Evolutionary conservation across 2,113 vertebrate species (phyloP).

Genomic region (Stigmatopora argus): DNA sequence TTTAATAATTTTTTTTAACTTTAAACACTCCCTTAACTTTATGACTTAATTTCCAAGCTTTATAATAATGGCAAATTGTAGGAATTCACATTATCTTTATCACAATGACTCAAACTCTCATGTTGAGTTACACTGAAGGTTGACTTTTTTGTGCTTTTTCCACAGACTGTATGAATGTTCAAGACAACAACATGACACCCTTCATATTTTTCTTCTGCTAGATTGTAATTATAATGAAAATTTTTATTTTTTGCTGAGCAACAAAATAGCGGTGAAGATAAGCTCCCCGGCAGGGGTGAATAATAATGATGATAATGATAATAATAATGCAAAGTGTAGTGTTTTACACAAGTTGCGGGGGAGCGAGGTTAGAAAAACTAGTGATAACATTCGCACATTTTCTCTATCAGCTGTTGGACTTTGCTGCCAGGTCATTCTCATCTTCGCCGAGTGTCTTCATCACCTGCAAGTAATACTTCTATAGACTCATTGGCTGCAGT

Average conservation of each 20-base stretch:
- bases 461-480: conserved; percentile 3
- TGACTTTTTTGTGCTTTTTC: too few relatives aligned
- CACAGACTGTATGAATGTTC: too few relatives aligned
- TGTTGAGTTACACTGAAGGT: neutral
- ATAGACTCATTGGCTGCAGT: neutral
- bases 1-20: neutral
- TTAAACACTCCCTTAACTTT: neutral
- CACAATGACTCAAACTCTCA: neutral
- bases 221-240: neutral
- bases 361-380: conserved; percentile 18
- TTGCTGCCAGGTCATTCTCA: conserved; percentile 25
- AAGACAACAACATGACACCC: neutral
- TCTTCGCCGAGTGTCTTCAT: conserved; percentile 22
- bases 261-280: neutral
- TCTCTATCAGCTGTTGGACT: conserved; percentile 40
- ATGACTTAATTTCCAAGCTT: neutral
- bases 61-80: neutral
- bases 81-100: neutral
- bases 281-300: neutral
- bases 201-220: neutral
- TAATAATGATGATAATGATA: neutral
- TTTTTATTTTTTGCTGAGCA: neutral
- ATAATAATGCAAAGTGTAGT: neutral
- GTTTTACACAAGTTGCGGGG: conserved; percentile 30
- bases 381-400: conserved; percentile 26